Conservation (phyloP, 2,113 vertebrate species). For the Limnothrissa miodon region DNA sequence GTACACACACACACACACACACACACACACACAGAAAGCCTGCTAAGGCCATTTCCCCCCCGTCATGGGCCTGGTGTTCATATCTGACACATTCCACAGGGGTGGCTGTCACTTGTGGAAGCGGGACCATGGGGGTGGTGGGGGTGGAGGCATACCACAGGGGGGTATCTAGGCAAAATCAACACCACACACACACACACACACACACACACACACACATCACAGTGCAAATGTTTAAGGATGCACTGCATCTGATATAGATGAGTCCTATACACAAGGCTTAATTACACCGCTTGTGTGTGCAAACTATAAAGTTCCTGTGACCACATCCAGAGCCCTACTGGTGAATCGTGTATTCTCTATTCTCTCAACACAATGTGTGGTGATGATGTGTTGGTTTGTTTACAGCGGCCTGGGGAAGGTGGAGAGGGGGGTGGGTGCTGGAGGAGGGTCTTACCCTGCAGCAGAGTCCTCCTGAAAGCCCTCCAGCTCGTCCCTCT, state of each 20-base stretch:
- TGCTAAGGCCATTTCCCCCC: constrained; percentile 2
- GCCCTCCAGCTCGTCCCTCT: constrained; percentile 90
- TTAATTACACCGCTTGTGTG: not conserved
- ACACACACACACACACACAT: constrained; percentile 13
- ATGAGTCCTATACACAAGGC: not conserved
- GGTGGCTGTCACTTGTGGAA: not conserved
- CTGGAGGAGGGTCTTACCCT: constrained; percentile 75
- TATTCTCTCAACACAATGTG: not conserved
- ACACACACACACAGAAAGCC: not conserved
- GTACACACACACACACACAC: not conserved
- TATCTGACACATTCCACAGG: constrained; percentile 10
- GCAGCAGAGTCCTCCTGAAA: constrained; percentile 83
- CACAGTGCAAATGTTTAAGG: not conserved
- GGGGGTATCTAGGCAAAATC: not conserved
- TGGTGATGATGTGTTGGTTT: constrained; percentile 1
- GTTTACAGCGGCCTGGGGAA: not conserved
- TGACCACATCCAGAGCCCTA: not conserved
- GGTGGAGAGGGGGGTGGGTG: not conserved
- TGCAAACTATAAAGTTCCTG: not conserved
- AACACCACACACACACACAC: not conserved
- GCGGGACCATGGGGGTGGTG: too few relatives aligned
- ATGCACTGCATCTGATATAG: not conserved
- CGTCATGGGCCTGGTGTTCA: not conserved
- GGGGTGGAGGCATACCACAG: too few relatives aligned
- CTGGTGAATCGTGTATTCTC: not conserved